These are phyloP conservation scores for Anarhynchus alexandrinus DNA, from an alignment of 2,113 vertebrate genomes.

Conservation along the genomic window DNA sequence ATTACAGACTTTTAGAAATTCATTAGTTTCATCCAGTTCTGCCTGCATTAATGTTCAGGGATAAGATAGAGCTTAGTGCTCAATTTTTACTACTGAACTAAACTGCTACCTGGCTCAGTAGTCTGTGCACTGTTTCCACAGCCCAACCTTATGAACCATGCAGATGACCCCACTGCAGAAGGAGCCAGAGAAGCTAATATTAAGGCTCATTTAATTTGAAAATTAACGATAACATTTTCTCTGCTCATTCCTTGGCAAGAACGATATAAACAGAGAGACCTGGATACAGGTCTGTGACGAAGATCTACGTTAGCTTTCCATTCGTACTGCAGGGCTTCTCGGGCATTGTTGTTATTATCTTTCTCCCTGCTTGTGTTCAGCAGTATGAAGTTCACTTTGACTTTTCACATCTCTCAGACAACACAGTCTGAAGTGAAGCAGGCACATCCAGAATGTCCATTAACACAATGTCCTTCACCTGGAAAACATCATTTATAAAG, in stretches of 20 bases:
- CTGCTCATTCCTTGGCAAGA: background rate
- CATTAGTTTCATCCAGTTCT: background rate
- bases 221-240: background rate
- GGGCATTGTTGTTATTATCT: background rate
- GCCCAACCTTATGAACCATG: background rate
- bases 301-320: background rate
- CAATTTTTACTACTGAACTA: background rate
- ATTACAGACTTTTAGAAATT: background rate
- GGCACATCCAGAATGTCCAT: slow-evolving; percentile 17
- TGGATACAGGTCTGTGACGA: background rate
- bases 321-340: background rate
- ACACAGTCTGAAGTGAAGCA: slow-evolving; percentile 12
- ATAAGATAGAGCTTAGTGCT: background rate
- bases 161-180: background rate
- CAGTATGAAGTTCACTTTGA: background rate
- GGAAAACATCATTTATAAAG: slow-evolving; percentile 61
- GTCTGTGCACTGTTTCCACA: background rate
- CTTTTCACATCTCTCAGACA: background rate
- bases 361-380: background rate
- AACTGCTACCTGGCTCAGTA: background rate
- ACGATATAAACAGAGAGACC: background rate
- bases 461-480: slow-evolving; percentile 59
- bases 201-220: slow-evolving; percentile 9
- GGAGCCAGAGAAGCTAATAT: background rate
- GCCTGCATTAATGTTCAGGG: background rate